These are phyloP conservation scores for Neria commutata DNA, from an alignment of 2,888 invertebrate species.

Conservation along the genomic window DNA sequence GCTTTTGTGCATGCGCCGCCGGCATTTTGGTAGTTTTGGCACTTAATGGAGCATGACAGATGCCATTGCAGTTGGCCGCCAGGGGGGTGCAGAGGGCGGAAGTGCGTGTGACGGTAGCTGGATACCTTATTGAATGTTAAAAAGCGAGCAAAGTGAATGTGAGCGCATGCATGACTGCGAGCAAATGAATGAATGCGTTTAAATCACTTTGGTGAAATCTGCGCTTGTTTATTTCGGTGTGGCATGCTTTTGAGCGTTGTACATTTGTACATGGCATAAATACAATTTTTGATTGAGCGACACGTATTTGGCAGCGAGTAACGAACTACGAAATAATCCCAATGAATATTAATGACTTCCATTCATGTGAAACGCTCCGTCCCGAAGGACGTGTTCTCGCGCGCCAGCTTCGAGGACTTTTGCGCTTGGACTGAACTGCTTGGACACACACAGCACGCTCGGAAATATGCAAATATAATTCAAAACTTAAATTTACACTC, in stretches of 20 bases:
- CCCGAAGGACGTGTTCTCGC: no score
- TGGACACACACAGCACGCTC: no score
- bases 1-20: constrained; percentile 8
- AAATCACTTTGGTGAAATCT: constrained; percentile 17
- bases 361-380: neutral
- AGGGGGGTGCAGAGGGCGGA: neutral
- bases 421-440: no score
- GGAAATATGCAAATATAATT: no score
- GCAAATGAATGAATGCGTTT: constrained; percentile 9
- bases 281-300: neutral
- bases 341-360: neutral
- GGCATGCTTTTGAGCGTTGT: neutral
- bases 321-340: neutral
- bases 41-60: constrained; percentile 31
- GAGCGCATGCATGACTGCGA: neutral
- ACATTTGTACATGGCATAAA: neutral
- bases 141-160: constrained; percentile 24
- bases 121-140: constrained; percentile 30
- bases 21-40: constrained; percentile 28
- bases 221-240: constrained; percentile 2
- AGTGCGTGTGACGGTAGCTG: constrained; percentile 14
- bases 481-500: no score
- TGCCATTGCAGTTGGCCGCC: constrained; percentile 21
- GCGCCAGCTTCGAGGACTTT: no score
- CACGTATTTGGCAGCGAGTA: neutral